Evolutionary conservation across 2,888 invertebrate genomes (phyloP), one percentile per base, ranked within the genome.

Genomic region (Noctuana brunneofusca): DNA sequence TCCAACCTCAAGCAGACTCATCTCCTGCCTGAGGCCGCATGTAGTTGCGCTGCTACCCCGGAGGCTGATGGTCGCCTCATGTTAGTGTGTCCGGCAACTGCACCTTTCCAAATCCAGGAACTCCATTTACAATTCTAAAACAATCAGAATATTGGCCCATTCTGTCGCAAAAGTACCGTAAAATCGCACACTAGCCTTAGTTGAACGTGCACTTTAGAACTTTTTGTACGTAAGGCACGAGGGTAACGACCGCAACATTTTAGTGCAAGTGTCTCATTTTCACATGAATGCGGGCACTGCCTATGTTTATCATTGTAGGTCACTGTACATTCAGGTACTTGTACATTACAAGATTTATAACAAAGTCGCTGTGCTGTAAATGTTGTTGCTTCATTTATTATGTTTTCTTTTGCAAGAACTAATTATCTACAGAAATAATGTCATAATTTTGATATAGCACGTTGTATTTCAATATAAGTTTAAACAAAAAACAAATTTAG

Each of bases 261-360:
- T 59, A 59, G 43, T 59, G 43, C 52, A 52, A 43, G 43, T 52
- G 43, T 43, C 52, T 43, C 30, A 59, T 59, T 59, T 59, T 59
- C 20, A 27, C 58, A 38, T 38, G 49, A 58, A 58, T 58, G 58
- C 49, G 35, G 27, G 35, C 50, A 58, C 18, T 27, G 38, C 18
- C 58, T 58, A 50, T 59, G 41, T 59, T 59, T 59, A 59, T 59
- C 58, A 59, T 58, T 49, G 41, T 58, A 58, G 58, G 58, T 38
- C 27, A 58, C 49, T 24, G 24, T 58, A 50, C 58, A 27, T 58
- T 41, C 32, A 18, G 50, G 16, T 48, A 48, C 22, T 20, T n/a
- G 38, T 24, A 11, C 24, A 22, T 46, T 35, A 24, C 35, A 38
- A 16, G 22, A 35, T 32, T 48, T 32, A 48, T 11, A 20, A 14